phyloP scores from a whole-genome alignment of 1,140 invertebrate species.

The Tyrophagus putrescentiae region DNA sequence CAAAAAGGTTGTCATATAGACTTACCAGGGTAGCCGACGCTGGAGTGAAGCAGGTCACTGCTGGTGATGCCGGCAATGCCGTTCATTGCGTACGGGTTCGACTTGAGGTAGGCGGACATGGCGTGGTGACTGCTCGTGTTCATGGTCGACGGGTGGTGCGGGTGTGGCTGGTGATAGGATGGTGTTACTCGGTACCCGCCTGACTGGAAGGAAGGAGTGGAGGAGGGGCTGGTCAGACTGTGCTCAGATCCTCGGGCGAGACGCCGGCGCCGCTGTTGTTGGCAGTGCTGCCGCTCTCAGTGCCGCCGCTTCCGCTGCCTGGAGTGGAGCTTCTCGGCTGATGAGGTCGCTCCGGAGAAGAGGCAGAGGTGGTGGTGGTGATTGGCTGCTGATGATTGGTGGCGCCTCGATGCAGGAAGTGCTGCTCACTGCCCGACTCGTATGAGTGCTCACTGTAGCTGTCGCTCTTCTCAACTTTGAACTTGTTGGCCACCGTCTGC shows the following conservation, averaged over 20 bases:
- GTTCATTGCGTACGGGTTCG: conserved; percentile 35
- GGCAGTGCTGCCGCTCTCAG: background rate
- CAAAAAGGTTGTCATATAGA: no score
- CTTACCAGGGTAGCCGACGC: conserved; percentile 36
- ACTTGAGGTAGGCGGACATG: conserved; percentile 33
- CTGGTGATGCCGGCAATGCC: conserved; percentile 33
- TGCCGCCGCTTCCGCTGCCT: background rate
- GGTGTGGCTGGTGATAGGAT: background rate
- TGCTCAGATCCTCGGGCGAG: conserved; percentile 3
- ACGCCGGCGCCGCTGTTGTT: background rate
- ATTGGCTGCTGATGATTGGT: background rate
- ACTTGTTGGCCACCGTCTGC: no score
- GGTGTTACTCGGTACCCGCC: conserved; percentile 7
- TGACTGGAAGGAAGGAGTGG: conserved; percentile 22
- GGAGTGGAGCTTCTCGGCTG: background rate
- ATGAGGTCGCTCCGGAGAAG: background rate
- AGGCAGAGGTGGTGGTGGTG: conserved; percentile 4
- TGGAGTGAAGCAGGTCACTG: conserved; percentile 35
- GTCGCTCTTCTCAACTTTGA: background rate
- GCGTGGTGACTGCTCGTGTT: conserved; percentile 26
- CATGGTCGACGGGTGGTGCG: background rate
- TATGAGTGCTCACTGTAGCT: conserved; percentile 10
- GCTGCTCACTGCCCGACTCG: conserved; percentile 3
- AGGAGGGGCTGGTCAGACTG: conserved; percentile 26
- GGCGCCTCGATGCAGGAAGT: background rate